Conservation (phyloP, 2,113 vertebrate species). For the Microtus oregoni region DNA sequence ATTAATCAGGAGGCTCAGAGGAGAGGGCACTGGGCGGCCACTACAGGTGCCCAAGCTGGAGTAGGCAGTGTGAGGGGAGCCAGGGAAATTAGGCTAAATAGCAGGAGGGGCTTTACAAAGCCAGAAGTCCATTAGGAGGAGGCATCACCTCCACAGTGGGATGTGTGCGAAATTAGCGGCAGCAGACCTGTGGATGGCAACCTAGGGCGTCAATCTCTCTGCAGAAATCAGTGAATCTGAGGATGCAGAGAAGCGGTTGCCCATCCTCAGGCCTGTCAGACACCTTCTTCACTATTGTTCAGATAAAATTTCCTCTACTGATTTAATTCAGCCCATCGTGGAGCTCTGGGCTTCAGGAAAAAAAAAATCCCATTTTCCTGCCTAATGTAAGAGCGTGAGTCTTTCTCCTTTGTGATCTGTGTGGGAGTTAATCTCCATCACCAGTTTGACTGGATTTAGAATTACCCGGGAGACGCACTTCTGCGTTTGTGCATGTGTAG, state of each 20-base stretch:
- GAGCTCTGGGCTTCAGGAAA: background rate
- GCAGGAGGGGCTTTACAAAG: slow-evolving; percentile 10
- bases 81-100: slow-evolving; percentile 14
- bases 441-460: background rate
- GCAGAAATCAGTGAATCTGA: background rate
- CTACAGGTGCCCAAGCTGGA: background rate
- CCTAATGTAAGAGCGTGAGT: fast-evolving
- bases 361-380: no score
- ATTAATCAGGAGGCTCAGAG: slow-evolving; percentile 75
- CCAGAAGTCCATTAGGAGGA: background rate
- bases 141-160: background rate
- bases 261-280: background rate
- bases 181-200: background rate
- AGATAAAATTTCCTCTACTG: background rate
- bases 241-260: no score
- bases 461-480: background rate
- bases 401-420: background rate
- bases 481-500: background rate
- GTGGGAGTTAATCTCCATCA: background rate
- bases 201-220: background rate
- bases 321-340: background rate
- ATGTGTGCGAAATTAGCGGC: background rate
- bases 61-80: background rate
- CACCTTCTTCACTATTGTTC: background rate
- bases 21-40: slow-evolving; percentile 39